These are phyloP conservation scores for Pristiophorus japonicus DNA, from an alignment of 2,113 vertebrate genomes.

Conservation along the genomic window DNA sequence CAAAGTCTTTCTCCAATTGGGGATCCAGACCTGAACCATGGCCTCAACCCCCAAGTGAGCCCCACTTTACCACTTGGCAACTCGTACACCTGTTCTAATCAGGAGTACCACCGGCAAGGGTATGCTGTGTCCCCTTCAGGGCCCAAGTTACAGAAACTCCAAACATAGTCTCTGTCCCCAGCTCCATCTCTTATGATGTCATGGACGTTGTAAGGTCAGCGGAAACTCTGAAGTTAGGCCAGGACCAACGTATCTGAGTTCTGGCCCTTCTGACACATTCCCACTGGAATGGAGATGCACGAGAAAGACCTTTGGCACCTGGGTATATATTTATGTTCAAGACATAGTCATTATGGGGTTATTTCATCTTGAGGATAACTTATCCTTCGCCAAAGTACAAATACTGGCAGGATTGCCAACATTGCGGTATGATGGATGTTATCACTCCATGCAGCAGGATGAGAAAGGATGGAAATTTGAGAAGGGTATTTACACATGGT, in stretches of 20 bases:
- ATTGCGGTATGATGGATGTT: conserved; percentile 40
- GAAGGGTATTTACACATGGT: conserved; percentile 46
- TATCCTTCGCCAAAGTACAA: conserved; percentile 23
- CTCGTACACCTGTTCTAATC: neutral
- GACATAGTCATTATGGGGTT: neutral
- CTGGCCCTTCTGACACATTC: neutral
- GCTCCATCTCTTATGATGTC: neutral
- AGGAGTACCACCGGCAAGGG: neutral
- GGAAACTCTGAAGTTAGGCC: neutral
- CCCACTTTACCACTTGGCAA: neutral
- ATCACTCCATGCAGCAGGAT: conserved; percentile 43
- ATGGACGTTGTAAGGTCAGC: neutral
- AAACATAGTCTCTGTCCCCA: neutral
- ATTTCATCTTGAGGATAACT: neutral
- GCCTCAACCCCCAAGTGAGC: neutral
- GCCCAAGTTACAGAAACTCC: neutral
- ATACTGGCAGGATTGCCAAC: conserved; percentile 38
- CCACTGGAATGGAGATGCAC: neutral
- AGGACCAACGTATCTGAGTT: neutral
- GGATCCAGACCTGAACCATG: neutral
- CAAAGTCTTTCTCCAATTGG: neutral
- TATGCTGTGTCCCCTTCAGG: neutral
- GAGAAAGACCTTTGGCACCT: neutral
- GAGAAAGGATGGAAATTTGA: conserved; percentile 55
- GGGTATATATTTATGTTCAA: conserved; percentile 1